Evolutionary conservation across 2,888 invertebrate species (phyloP).

Genomic region (Gymnoscelis rufifasciata): DNA sequence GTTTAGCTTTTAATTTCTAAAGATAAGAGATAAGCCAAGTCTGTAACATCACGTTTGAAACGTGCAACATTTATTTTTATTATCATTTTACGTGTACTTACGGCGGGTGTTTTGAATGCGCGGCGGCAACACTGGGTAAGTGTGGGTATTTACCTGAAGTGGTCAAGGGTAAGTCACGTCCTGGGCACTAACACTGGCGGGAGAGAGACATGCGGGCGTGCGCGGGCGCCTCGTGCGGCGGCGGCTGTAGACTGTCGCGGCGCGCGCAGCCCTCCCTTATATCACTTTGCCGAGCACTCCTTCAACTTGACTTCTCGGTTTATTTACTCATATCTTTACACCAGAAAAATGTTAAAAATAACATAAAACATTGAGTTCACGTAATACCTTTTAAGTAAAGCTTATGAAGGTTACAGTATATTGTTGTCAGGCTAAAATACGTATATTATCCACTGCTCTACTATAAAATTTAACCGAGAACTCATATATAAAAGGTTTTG

Average conservation of each 20-base stretch:
- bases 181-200: constrained; percentile 59
- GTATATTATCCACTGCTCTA: too few relatives aligned
- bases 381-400: too few relatives aligned
- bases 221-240: constrained; percentile 53
- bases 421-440: too few relatives aligned
- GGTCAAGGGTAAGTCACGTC: constrained; percentile 40
- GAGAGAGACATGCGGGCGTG: constrained; percentile 41
- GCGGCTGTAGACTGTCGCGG: constrained; percentile 68
- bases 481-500: too few relatives aligned
- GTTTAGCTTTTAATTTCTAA: constrained; percentile 4
- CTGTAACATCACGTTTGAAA: constrained; percentile 21
- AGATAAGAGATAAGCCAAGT: constrained; percentile 12
- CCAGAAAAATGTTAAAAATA: too few relatives aligned
- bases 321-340: too few relatives aligned
- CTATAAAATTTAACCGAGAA: too few relatives aligned
- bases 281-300: constrained; percentile 68
- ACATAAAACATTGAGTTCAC: too few relatives aligned
- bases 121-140: background rate
- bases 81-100: constrained; percentile 22
- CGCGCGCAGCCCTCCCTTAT: constrained; percentile 66
- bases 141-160: constrained; percentile 50
- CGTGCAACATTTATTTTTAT: constrained; percentile 16
- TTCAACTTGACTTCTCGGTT: constrained; percentile 63
- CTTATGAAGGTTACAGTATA: too few relatives aligned
- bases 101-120: constrained; percentile 4